Evolutionary conservation across 2,113 vertebrate genomes (phyloP).

Genomic region (Albula glossodonta): DNA sequence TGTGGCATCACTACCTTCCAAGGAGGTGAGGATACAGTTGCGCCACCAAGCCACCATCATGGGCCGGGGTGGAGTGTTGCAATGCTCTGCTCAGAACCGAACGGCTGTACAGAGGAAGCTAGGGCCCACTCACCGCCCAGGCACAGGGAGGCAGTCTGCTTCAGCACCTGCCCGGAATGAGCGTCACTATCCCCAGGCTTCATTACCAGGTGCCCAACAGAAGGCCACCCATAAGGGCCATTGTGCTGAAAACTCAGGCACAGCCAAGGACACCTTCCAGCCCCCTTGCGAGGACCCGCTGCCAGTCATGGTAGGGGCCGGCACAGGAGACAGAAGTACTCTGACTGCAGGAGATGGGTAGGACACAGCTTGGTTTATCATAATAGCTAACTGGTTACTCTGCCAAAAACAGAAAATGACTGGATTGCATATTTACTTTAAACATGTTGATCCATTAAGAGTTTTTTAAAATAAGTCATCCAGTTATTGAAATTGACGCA

Average conservation of each 20-base stretch:
- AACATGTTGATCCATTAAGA: no score
- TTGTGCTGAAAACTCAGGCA: background rate
- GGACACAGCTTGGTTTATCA: background rate
- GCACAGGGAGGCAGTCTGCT: conserved; percentile 39
- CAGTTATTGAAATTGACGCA: no score
- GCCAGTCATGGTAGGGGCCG: conserved; percentile 16
- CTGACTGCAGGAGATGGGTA: conserved; percentile 40
- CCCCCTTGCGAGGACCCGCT: background rate
- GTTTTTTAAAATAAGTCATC: no score
- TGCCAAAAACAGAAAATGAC: no score
- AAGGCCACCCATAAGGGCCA: background rate
- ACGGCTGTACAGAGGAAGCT: conserved; percentile 23
- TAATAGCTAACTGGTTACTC: background rate
- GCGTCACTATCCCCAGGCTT: conserved; percentile 19
- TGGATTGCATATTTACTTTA: no score
- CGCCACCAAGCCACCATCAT: background rate
- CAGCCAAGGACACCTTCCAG: conserved; percentile 3
- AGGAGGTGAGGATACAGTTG: background rate
- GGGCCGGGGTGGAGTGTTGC: conserved; percentile 14
- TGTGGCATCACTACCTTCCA: background rate
- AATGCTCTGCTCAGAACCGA: conserved; percentile 22
- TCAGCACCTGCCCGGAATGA: conserved; percentile 23
- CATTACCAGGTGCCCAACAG: background rate
- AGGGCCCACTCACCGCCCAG: conserved; percentile 24
- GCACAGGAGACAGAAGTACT: conserved; percentile 4